Conservation (phyloP, 2,113 vertebrate genomes). For the Smithornis capensis region DNA sequence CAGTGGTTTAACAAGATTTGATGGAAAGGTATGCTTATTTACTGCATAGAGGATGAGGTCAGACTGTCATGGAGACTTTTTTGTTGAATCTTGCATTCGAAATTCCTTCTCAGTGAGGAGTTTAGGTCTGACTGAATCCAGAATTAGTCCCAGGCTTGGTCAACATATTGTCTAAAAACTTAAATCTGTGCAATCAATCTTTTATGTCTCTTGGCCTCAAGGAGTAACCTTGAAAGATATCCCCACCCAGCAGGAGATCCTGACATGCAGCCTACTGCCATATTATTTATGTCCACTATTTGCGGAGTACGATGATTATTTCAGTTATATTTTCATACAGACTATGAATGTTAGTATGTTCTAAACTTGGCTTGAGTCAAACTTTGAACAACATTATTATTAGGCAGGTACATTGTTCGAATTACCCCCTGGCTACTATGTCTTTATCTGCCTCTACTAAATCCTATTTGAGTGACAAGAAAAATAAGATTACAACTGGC, state of each 20-base stretch:
- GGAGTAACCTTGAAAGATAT: background rate
- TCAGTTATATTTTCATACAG: background rate
- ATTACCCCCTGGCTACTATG: background rate
- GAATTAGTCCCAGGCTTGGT: background rate
- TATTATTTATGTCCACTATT: background rate
- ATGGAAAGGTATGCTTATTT: background rate
- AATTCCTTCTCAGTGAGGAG: background rate
- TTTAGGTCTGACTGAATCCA: background rate
- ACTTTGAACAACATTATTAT: background rate
- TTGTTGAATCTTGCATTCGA: background rate
- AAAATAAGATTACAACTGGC: background rate
- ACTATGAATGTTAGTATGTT: background rate
- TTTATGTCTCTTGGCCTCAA: background rate
- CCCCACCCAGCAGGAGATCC: background rate
- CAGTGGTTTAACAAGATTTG: background rate
- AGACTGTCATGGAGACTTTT: background rate
- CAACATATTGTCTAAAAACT: background rate
- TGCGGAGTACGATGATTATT: background rate
- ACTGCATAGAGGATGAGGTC: background rate
- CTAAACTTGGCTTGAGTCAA: background rate
- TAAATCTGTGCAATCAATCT: background rate
- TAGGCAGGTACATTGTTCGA: background rate
- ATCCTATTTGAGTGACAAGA: background rate
- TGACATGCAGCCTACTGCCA: background rate
- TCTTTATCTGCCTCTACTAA: background rate